phyloP scores from a whole-genome alignment of 2,113 vertebrate species.

The Romanogobio albipinnatus region DNA sequence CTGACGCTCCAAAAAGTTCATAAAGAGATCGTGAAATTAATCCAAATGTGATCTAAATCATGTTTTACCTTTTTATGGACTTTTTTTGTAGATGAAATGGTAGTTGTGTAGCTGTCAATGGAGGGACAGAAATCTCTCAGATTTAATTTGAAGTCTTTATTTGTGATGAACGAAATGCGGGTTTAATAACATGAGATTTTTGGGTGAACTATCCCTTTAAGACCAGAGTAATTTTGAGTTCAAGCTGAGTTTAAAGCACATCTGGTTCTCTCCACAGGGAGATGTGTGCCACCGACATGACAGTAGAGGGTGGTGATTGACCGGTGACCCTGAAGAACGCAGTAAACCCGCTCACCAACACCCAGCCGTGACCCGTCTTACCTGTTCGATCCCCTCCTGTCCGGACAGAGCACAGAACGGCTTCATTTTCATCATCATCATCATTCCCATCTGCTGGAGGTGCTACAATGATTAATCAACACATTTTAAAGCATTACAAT shows the following conservation, averaged over 20 bases:
- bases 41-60: too few relatives aligned
- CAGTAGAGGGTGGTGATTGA: neutral
- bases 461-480: slow-evolving; percentile 69
- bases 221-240: neutral
- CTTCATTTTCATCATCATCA: slow-evolving; percentile 19
- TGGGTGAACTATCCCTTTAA: too few relatives aligned
- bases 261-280: slow-evolving; percentile 3
- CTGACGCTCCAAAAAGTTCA: too few relatives aligned
- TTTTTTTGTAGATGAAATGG: too few relatives aligned
- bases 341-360: neutral
- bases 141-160: too few relatives aligned
- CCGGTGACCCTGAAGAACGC: neutral
- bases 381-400: slow-evolving; percentile 1
- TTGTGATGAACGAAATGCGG: too few relatives aligned
- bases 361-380: neutral
- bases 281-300: slow-evolving; percentile 24
- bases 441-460: slow-evolving; percentile 61
- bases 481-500: slow-evolving; percentile 85
- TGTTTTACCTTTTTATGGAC: too few relatives aligned
- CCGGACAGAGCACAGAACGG: too few relatives aligned
- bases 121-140: too few relatives aligned
- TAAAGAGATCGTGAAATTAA: too few relatives aligned
- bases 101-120: too few relatives aligned
- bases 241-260: neutral
- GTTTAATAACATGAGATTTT: too few relatives aligned